Percentiles rank a stretch among this genome's conserved stretches.
These are phyloP conservation scores for Allygus modestus DNA, from an alignment of 2,888 invertebrate species.

Conservation along the genomic window DNA sequence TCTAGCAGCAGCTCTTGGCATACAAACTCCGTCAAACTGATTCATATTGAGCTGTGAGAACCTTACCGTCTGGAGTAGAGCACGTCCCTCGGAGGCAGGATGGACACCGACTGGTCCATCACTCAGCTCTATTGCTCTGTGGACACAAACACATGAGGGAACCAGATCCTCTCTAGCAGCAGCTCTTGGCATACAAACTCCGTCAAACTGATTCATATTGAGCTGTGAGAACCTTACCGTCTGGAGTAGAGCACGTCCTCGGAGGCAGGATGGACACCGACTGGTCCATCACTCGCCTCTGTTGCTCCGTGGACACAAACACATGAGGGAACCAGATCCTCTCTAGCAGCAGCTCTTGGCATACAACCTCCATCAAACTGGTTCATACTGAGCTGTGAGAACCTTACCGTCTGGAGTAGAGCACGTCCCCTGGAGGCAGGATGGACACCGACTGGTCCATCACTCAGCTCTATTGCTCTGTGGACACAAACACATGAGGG, in stretches of 20 bases:
- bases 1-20: slow-evolving; percentile 81
- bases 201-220: background rate
- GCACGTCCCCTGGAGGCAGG: too few species aligned
- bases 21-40: slow-evolving; percentile 75
- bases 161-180: slow-evolving; percentile 86
- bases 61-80: background rate
- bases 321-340: slow-evolving; percentile 90
- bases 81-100: slow-evolving; percentile 74
- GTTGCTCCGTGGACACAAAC: slow-evolving; percentile 85
- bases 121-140: slow-evolving; percentile 86
- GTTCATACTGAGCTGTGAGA: too few species aligned
- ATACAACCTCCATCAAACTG: slow-evolving; percentile 77
- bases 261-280: slow-evolving; percentile 84
- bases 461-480: too few species aligned
- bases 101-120: slow-evolving; percentile 88
- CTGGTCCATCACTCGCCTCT: slow-evolving; percentile 87
- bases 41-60: background rate
- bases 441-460: too few species aligned
- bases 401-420: too few species aligned
- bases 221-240: background rate
- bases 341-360: slow-evolving; percentile 80
- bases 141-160: slow-evolving; percentile 87
- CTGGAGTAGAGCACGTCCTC: background rate
- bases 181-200: slow-evolving; percentile 81
- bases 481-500: too few species aligned